Evolutionary conservation across 2,888 invertebrate genomes (phyloP), one percentile per base, ranked within the genome.

Genomic region (Myathropa florea): DNA sequence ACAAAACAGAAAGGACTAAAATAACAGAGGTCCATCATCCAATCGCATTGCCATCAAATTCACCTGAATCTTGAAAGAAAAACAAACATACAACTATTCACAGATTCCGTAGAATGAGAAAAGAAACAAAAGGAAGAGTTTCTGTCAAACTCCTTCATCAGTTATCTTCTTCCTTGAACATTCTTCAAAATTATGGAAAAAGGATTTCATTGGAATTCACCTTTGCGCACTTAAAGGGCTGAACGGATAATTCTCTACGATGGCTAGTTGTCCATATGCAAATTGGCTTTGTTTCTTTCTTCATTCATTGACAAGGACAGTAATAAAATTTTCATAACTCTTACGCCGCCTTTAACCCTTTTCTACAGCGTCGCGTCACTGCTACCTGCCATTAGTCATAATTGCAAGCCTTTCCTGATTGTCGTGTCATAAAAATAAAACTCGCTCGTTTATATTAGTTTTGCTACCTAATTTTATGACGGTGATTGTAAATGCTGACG

Each of bases 381-480:
- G 71, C 76, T 84, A 80, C 84, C 84, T 80, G 84, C 10, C 36
- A 23, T 36, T 39, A 71, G 39, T 39, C 60, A 79, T 73, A 80
- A 75, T 70, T 76, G 65, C 64, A 75, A 79, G 64, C 75, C 79
- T 79, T 83, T 83, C 46, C 64, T 24, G 33, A 75, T 83, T 75
- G 67, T 70, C 76, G 30, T 55, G 65, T 57, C 76, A 24, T 80
- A 80, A 84, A 84, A 23, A 21, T 61, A 33, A 72, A 84, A 84
- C 84, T 76, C 84, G 76, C 80, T 84, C 80, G 26, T 65, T 76
- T 76, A 71, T 80, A 24, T 23, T 67, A 61, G 24, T 76, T 72
- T 80, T 84, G 84, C 84, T 84, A 84, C 84, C 71, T 80, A 80
- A 84, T 80, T 84, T 84, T 84, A 84, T 72, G 10, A 60, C 9